Evolutionary conservation across 2,797 vertebrate genomes (phyloP).

Genomic region (Lycodopsis pacificus): DNA sequence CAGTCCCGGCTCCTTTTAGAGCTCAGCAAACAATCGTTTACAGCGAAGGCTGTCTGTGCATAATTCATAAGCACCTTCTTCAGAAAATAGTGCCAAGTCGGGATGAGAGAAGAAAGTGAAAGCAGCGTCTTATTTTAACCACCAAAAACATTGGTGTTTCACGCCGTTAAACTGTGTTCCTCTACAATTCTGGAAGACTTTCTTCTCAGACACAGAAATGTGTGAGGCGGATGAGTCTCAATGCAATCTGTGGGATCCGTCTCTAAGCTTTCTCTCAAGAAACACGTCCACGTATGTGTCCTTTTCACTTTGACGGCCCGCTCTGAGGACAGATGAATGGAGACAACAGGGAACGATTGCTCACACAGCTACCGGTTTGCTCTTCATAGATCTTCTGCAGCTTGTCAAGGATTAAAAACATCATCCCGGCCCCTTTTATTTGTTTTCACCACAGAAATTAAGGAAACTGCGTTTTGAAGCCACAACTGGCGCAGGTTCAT

Average conservation of each 20-base stretch:
- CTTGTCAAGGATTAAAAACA: background rate
- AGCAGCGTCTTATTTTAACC: conserved; percentile 8
- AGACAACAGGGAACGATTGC: background rate
- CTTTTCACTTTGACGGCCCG: background rate
- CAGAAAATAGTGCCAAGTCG: conserved; percentile 33
- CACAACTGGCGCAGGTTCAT: background rate
- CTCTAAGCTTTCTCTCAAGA: background rate
- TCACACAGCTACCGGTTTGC: background rate
- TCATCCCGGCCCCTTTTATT: background rate
- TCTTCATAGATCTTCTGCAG: background rate
- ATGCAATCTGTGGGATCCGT: background rate
- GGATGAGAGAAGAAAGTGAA: conserved; percentile 15
- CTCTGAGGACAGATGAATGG: background rate
- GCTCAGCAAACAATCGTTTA: conserved; percentile 44
- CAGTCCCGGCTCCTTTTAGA: conserved; percentile 21
- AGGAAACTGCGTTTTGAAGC: background rate
- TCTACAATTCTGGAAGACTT: conserved; percentile 1
- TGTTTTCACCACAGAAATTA: background rate
- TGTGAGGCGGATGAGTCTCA: background rate
- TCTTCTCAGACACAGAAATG: conserved; percentile 1
- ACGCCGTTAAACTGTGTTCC: background rate
- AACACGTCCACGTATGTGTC: background rate
- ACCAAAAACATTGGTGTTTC: conserved; percentile 22
- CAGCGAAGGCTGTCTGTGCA: conserved; percentile 43
- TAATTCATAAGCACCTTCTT: conserved; percentile 49